These are phyloP conservation scores for Zaprionus africanus DNA, from an alignment of 1,140 invertebrate species.

Conservation along the genomic window DNA sequence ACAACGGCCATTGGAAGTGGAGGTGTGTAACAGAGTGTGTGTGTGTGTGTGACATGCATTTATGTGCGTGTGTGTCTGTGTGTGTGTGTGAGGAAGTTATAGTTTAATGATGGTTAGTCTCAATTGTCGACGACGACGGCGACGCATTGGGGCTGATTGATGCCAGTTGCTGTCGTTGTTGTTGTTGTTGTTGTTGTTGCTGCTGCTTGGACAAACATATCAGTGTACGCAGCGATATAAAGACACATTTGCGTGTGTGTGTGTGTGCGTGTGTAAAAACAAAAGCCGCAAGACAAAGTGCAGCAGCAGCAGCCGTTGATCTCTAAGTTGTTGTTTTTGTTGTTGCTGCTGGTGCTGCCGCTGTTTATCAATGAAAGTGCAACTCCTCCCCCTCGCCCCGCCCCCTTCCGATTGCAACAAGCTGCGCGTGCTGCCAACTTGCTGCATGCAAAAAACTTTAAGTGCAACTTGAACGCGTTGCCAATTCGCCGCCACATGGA, in stretches of 20 bases:
- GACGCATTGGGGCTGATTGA: slow-evolving; percentile 49
- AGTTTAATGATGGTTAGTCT: slow-evolving; percentile 78
- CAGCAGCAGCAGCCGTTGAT: slow-evolving; percentile 46
- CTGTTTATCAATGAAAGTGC: slow-evolving; percentile 51
- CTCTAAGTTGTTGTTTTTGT: slow-evolving; percentile 9
- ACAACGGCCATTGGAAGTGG: neutral
- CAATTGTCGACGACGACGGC: slow-evolving; percentile 62
- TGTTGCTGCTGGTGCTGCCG: neutral
- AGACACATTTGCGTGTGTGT: neutral
- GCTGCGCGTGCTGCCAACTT: slow-evolving; percentile 37
- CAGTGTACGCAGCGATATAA: slow-evolving; percentile 39
- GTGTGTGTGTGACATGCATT: slow-evolving; percentile 5
- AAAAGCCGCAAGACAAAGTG: slow-evolving; percentile 50
- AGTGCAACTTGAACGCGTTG: slow-evolving; percentile 10
- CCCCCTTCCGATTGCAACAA: neutral
- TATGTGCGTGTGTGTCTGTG: slow-evolving; percentile 27
- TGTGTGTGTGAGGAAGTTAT: slow-evolving; percentile 71
- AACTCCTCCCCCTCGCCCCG: neutral
- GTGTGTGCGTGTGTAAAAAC: slow-evolving; percentile 14
- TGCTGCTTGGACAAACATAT: slow-evolving; percentile 36
- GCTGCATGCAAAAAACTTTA: slow-evolving; percentile 16
- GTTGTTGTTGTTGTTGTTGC: slow-evolving; percentile 43
- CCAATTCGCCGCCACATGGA: neutral
- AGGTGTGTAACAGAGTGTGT: slow-evolving; percentile 19
- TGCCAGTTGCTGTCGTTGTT: slow-evolving; percentile 37